A percentile compares a stretch with the other conserved stretches of the same genome.
These are phyloP conservation scores for Scaptomyza reducta DNA, from an alignment of 2,888 invertebrate genomes.

Conservation along the genomic window DNA sequence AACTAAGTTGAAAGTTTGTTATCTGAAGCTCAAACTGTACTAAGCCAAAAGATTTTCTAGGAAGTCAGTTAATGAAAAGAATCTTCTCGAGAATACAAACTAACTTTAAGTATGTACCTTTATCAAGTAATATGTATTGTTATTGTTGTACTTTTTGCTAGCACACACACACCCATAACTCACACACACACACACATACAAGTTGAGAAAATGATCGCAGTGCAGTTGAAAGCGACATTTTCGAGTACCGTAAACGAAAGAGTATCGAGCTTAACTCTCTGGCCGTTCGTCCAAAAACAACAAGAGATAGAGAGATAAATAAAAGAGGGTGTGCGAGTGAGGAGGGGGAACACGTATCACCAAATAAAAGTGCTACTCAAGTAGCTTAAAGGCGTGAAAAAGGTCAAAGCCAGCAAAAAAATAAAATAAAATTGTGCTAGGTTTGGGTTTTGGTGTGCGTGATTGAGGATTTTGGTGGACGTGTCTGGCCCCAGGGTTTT, in stretches of 20 bases:
- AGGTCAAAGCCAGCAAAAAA: conserved; percentile 73
- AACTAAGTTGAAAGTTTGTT: neutral
- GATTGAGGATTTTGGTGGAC: neutral
- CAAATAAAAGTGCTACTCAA: conserved; percentile 69
- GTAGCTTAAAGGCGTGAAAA: conserved; percentile 75
- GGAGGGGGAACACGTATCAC: conserved; percentile 14
- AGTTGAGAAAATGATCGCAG: conserved; percentile 39
- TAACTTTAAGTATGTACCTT: neutral
- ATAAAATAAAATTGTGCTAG: conserved; percentile 38
- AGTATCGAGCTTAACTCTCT: neutral
- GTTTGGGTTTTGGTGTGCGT: neutral
- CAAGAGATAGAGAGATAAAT: conserved; percentile 7
- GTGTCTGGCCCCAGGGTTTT: conserved; percentile 13
- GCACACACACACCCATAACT: conserved; percentile 3
- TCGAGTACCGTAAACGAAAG: conserved; percentile 9
- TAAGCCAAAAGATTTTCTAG: neutral
- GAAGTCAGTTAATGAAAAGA: neutral
- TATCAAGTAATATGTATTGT: too few relatives aligned
- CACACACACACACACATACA: neutral
- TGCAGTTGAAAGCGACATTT: conserved; percentile 55
- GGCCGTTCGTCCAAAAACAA: conserved; percentile 7
- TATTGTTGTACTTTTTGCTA: neutral
- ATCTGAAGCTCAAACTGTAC: neutral
- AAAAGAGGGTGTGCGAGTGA: conserved; percentile 1
- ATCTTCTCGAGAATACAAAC: neutral